Percentiles rank a stretch among this genome's conserved stretches.
Evolutionary conservation across 1,140 invertebrate species (phyloP).

Genomic region (Camponotus floridanus): DNA sequence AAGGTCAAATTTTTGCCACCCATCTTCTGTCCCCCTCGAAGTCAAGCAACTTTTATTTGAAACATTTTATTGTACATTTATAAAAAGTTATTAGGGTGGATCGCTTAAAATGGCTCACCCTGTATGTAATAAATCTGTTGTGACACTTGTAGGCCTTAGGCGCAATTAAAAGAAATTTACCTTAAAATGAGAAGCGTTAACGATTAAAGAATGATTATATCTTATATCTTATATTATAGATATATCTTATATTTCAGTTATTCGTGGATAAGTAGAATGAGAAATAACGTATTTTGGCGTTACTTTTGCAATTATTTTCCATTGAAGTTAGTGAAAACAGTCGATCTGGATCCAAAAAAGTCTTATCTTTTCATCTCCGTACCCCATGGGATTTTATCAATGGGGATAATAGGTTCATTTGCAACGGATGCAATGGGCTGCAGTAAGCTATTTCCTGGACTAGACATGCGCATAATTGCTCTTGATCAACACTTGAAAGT

Average conservation of each 20-base stretch:
- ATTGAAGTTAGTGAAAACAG: slow-evolving; percentile 92
- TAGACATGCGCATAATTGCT: slow-evolving; percentile 91
- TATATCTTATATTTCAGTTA: slow-evolving; percentile 67
- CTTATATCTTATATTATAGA: too few relatives aligned
- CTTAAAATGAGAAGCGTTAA: not conserved
- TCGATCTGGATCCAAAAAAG: slow-evolving; percentile 91
- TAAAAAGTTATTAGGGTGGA: too few relatives aligned
- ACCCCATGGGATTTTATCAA: slow-evolving; percentile 95
- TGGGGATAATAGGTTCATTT: slow-evolving; percentile 92
- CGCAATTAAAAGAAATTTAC: not conserved
- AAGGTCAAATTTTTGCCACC: too few relatives aligned
- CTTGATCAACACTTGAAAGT: slow-evolving; percentile 93
- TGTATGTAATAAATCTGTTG: too few relatives aligned
- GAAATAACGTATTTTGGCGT: slow-evolving; percentile 90
- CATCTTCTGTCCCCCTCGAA: too few relatives aligned
- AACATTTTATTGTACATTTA: too few relatives aligned
- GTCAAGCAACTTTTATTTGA: too few relatives aligned
- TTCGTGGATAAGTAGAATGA: slow-evolving; percentile 86
- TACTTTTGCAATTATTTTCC: slow-evolving; percentile 95
- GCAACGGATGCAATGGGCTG: slow-evolving; percentile 92
- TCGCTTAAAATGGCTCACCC: too few relatives aligned
- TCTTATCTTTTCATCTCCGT: slow-evolving; percentile 96
- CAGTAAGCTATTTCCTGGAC: slow-evolving; percentile 91
- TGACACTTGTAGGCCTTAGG: too few relatives aligned
- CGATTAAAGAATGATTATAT: not conserved